Base-by-base conservation (phyloP, 2,113 vertebrate species). In the Pagrus major region DNA sequence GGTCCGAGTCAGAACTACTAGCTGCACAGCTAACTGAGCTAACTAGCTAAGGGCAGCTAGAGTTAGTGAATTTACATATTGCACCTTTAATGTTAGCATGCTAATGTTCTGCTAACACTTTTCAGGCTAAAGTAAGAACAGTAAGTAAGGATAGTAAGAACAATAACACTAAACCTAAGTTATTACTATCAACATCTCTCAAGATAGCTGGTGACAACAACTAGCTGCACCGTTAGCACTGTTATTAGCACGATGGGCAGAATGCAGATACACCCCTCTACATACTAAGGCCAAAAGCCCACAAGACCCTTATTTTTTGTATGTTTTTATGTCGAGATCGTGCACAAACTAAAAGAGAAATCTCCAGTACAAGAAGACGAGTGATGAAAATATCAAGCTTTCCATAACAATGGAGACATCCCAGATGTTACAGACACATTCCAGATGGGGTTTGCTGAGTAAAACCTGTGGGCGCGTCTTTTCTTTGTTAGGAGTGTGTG, bases 401-500 rank as follows among this genome's bases (percentile, higher is more conserved):
- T 25, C 27, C 27, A 16, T 16, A 37, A 37, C 16, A 9, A 29
- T 39, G n/a, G 6, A 10, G 33, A 37, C 15, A 37, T 21, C 27
- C 29, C 49, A 76, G 63, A 76, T 58, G 72, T 75, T 54, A 25
- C 20, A 25, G 21, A 23, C 27, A 4, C 0, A 1, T 27, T 72
- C 52, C 41, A 66, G 60, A 80, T 66, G 59, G 47, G 49, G 8
- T 46, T 71, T 44, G 21, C 20, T 7, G 11, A 29, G 4, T 61
- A 18, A 60, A 68, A 68, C 3, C 20, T 3, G 1, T 11, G 20
- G 9, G 9, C 3, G 4, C 41, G 14, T 20, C 11, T 33, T 15
- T 42, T 55, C 39, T 21, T 16, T 25, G 9, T 23, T n/a, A n/a
- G 16, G 54, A 4, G 29, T 14, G 27, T 51, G 12, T 59, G 64